These are phyloP conservation scores for Oikopleura dioica DNA, from an alignment of 23 tunicate genomes.

Conservation along the genomic window DNA sequence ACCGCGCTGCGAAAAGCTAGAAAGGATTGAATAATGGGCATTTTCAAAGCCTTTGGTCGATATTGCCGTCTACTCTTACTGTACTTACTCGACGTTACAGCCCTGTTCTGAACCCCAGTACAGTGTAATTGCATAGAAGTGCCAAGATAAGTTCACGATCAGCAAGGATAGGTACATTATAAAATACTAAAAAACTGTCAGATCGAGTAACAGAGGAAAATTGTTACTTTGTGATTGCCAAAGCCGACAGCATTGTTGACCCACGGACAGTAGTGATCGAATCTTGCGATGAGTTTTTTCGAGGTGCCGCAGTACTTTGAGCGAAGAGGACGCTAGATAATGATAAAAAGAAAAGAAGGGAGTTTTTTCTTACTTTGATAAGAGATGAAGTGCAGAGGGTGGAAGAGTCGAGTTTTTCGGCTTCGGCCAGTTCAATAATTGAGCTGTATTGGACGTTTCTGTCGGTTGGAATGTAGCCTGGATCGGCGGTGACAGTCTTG, in stretches of 20 bases:
- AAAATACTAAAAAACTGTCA: constrained; percentile 21
- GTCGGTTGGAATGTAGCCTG: background rate
- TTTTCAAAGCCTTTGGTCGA: background rate
- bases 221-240: constrained; percentile 28
- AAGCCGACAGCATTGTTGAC: constrained; percentile 85
- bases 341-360: background rate
- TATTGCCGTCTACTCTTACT: background rate
- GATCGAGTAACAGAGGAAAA: background rate
- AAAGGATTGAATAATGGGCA: background rate
- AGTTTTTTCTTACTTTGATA: constrained; percentile 36
- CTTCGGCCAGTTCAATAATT: constrained; percentile 50
- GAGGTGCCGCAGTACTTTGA: constrained; percentile 77
- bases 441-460: background rate
- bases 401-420: constrained; percentile 31
- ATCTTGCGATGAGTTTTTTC: constrained; percentile 61
- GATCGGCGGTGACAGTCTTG: background rate
- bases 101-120: constrained; percentile 22
- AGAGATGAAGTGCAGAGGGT: constrained; percentile 55
- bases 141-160: constrained; percentile 38
- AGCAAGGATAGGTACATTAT: constrained; percentile 44
- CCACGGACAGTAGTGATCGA: constrained; percentile 97
- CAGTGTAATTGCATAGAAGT: constrained; percentile 31
- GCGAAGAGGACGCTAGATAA: constrained; percentile 21
- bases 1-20: background rate
- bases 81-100: background rate